Evolutionary conservation across 2,113 vertebrate genomes (phyloP).

Genomic region (Balaeniceps rex): DNA sequence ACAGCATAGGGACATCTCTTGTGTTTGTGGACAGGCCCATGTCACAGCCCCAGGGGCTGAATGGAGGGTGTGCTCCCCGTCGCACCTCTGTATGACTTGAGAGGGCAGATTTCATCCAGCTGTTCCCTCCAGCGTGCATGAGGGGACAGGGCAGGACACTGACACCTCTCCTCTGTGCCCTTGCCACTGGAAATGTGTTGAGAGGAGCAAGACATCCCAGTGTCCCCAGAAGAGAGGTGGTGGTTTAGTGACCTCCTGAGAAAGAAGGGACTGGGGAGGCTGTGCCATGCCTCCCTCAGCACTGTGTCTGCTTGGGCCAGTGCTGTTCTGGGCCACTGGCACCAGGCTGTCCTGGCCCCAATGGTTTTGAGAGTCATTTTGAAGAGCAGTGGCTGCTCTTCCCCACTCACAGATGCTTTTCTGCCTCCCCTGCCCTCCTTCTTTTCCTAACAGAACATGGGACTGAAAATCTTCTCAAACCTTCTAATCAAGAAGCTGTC

Average conservation of each 20-base stretch:
- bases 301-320: not conserved
- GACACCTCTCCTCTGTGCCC: not conserved
- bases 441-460: slow-evolving; percentile 25
- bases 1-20: not conserved
- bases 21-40: not conserved
- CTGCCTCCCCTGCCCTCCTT: not conserved
- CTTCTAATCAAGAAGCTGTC: slow-evolving; percentile 44
- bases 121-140: not conserved
- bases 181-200: not conserved
- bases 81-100: not conserved
- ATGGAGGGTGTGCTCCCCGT: not conserved
- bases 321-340: not conserved
- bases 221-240: not conserved
- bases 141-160: not conserved
- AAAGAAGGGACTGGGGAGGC: not conserved
- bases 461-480: slow-evolving; percentile 67
- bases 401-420: not conserved
- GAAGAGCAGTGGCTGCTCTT: not conserved
- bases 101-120: not conserved
- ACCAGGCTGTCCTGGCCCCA: not conserved
- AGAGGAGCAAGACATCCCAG: not conserved
- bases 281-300: not conserved
- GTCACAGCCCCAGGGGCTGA: not conserved
- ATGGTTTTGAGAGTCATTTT: not conserved
- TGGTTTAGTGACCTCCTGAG: not conserved